Evolutionary conservation across 2,888 invertebrate genomes (phyloP), one percentile per base, ranked within the genome.

Genomic region (Melieria omissa): DNA sequence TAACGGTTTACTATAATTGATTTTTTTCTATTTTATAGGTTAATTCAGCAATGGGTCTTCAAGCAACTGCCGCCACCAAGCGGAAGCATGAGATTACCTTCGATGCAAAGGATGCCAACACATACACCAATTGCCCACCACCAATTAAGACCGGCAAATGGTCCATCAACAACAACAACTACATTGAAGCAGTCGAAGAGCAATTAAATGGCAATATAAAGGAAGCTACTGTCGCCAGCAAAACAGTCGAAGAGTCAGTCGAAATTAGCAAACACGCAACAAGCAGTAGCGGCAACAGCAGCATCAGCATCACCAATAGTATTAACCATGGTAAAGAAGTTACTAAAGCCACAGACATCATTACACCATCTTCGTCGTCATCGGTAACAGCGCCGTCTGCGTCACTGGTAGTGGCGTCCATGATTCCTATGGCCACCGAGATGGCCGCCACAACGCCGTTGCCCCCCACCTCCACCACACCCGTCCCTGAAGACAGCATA

Each of bases 11-110:
- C 29, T 29, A 29, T 29, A 29, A 29, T 29, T 29, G 29, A 8
- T 54, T 16, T 52, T 60, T 10, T 42, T 55, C 0, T 72, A 65
- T 65, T 69, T 64, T 83, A 7, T 79, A 87, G 87, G 84, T 86
- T 72, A 85, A 85, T 90, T 91, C 91, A 90, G 91, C 91, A 90
- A 92, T 92, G 92, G 92, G 92, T 90, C 89, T 92, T 88, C 92
- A 92, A 90, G 91, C 91, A 82, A 85, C 87, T 78, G 90, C 91
- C 86, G 90, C 91, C 88, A 90, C 90, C 84, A 90, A 92, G 90
- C 90, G 91, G 88, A 90, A 92, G 88, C 88, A 90, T 85, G 90
- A 91, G 88, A 83, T 86, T 74, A 86, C 85, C 76, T 84, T 85
- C 75, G 86, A 86, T 71, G 80, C 80, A 78, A 89, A 89, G 79